These are phyloP conservation scores for Lordiphosa mommai DNA, from an alignment of 1,140 invertebrate genomes.

Conservation along the genomic window DNA sequence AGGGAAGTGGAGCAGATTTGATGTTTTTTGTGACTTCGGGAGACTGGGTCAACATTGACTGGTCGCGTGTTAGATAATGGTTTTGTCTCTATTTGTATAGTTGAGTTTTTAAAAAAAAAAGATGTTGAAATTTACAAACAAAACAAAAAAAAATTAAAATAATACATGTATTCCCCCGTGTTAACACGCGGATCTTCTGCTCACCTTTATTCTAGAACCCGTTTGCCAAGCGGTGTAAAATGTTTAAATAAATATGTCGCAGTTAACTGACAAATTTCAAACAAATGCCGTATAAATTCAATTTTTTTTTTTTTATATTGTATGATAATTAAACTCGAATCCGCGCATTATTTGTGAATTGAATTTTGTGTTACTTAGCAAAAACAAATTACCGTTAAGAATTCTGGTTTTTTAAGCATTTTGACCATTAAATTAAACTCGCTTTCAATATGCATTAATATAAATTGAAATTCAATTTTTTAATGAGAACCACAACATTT, in stretches of 20 bases:
- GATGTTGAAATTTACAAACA: not conserved
- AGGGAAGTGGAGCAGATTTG: constrained; percentile 1
- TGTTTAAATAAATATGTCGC: no score
- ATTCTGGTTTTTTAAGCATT: constrained; percentile 2
- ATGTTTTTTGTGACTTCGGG: constrained; percentile 2
- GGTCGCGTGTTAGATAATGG: constrained; percentile 10
- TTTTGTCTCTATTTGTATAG: not conserved
- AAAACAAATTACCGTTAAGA: constrained; percentile 6
- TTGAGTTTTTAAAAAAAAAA: not conserved
- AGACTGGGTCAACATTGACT: constrained; percentile 9
- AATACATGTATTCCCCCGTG: no score
- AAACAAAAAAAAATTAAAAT: not conserved
- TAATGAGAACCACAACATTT: no score
- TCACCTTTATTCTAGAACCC: no score
- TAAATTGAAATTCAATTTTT: not conserved
- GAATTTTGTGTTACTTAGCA: constrained; percentile 1
- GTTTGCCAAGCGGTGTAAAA: no score
- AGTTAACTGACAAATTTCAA: no score
- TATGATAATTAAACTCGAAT: constrained; percentile 4
- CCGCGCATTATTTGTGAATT: constrained; percentile 6
- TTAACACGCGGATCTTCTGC: no score
- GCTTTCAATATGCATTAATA: not conserved
- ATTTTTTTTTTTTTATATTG: not conserved
- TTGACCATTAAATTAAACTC: no score
- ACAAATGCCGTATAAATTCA: not conserved